These are phyloP conservation scores for Flexamia atlantica DNA, from an alignment of 2,888 invertebrate genomes.

Conservation along the genomic window DNA sequence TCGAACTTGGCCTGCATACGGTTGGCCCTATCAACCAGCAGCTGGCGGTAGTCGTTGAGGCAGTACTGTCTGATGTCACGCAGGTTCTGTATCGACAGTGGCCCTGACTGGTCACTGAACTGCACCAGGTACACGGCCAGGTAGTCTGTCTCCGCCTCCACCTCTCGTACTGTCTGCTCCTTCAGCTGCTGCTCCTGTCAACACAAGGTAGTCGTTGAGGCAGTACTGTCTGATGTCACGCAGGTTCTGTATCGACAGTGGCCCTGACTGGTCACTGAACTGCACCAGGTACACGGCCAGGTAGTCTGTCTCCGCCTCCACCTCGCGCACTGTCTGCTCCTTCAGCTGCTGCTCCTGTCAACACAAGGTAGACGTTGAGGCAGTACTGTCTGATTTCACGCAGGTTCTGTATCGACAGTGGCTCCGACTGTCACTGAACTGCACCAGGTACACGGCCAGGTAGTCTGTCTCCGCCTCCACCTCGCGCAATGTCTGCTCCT, in stretches of 20 bases:
- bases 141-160: constrained; percentile 81
- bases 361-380: too few species aligned
- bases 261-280: constrained; percentile 51
- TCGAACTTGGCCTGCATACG: constrained; percentile 83
- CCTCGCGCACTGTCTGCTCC: constrained; percentile 79
- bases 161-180: constrained; percentile 79
- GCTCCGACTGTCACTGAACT: too few species aligned
- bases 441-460: too few species aligned
- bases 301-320: constrained; percentile 81
- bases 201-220: constrained; percentile 73
- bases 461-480: too few species aligned
- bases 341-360: too few species aligned
- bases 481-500: too few species aligned
- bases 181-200: constrained; percentile 78
- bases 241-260: constrained; percentile 71
- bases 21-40: constrained; percentile 80
- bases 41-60: constrained; percentile 82
- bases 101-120: constrained; percentile 68
- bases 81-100: constrained; percentile 76
- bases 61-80: constrained; percentile 78
- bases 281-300: constrained; percentile 81
- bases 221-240: constrained; percentile 78
- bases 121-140: constrained; percentile 81
- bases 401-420: too few species aligned
- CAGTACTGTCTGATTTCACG: too few species aligned